A percentile compares a stretch with the other conserved stretches of the same genome.
Evolutionary conservation across 2,113 vertebrate genomes (phyloP).

Genomic region (Platichthys flesus): DNA sequence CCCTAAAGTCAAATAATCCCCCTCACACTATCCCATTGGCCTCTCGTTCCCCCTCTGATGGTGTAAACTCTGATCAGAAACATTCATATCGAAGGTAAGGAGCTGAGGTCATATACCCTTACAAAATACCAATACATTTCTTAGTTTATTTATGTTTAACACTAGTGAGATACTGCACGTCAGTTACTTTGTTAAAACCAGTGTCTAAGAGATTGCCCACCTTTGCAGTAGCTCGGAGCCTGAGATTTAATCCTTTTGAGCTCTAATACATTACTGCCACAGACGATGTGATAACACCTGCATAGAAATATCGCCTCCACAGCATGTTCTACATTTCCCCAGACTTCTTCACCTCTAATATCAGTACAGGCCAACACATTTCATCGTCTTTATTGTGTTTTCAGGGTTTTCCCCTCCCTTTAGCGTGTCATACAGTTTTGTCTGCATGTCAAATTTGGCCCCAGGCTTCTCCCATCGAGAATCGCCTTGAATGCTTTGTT

Average conservation of each 20-base stretch:
- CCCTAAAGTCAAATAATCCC: slow-evolving; percentile 7
- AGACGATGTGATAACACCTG: background rate
- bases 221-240: slow-evolving; percentile 6
- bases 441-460: no score
- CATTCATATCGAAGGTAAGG: background rate
- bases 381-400: background rate
- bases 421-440: background rate
- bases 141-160: background rate
- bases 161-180: background rate
- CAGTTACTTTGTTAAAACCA: background rate
- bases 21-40: background rate
- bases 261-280: background rate
- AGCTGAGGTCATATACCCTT: background rate
- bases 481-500: no score
- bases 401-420: background rate
- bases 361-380: background rate
- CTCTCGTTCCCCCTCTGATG: background rate
- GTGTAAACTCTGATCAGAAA: background rate
- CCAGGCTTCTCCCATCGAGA: no score
- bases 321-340: slow-evolving; percentile 18
- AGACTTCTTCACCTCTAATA: background rate
- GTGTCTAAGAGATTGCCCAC: background rate
- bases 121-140: background rate
- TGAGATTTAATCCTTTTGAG: background rate
- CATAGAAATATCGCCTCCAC: background rate